Base-by-base conservation (phyloP, 2,888 invertebrate species). In the Scaptomyza parva region DNA sequence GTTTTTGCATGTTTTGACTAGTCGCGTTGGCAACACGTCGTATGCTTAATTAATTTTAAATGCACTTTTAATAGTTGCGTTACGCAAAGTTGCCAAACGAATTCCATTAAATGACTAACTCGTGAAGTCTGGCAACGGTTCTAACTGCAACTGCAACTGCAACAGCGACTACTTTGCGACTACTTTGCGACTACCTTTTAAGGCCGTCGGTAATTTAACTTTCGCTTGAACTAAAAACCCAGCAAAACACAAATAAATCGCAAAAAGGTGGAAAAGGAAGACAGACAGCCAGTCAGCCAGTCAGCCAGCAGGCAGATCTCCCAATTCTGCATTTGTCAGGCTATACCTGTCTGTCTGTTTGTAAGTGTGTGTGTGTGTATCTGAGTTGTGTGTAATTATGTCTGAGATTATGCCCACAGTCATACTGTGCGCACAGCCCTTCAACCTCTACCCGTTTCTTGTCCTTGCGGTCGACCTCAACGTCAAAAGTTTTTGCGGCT, bases 351-450 rank as follows among this genome's bases (percentile, higher is more conserved):
- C 43, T 60, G 43, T 39, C 47, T 62, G 35, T 54, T 54, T 44
- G 35, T 53, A 11, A 26, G 43, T 55, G 50, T 26, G 33, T 52
- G 17, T 24, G 43, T 52, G 41, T 33, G 45, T 35, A 50, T 3
- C 41, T 54, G 70, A 33, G 65, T 62, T 80, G 53, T 86, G 82
- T 83, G 80, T 84, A 84, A 84, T 84, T 88, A 84, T 83, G 84
- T 83, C 80, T 86, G 88, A 85, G 88, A 85, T 85, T 88, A 83
- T 83, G 80, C 80, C 78, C 80, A 80, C 78, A 83, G 88, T 67
- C 80, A 79, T 75, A 33, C 57, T 26, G 60, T 54, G 59, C 54
- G 68, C 51, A 14, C 40, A 44, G 43, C 41, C 64, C 58, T 39
- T 33, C n/a, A n/a, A 30, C 43, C 39, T 12, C 20, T 33, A 26